Conservation (phyloP, 2,797 vertebrate genomes). For the Gymnopithys bicolor region DNA sequence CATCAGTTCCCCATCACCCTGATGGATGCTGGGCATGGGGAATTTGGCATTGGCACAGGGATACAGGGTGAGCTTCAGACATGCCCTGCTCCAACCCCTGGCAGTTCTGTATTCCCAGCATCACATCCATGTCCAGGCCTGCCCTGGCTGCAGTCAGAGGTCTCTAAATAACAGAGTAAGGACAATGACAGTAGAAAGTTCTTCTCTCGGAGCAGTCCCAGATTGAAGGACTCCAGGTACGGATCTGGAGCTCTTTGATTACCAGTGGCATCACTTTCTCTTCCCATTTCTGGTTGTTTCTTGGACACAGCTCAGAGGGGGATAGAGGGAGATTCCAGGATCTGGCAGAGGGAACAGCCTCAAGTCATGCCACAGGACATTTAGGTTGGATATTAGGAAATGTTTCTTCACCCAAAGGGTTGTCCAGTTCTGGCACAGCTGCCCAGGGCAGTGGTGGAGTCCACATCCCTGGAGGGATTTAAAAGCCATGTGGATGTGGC, state of each 20-base stretch:
- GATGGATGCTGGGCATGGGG: neutral
- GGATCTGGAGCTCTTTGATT: neutral
- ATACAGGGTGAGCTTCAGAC: accelerated
- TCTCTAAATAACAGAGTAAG: neutral
- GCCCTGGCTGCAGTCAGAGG: neutral
- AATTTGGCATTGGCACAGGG: accelerated
- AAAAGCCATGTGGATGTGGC: neutral
- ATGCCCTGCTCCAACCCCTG: neutral
- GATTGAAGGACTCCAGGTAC: neutral
- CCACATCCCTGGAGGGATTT: neutral
- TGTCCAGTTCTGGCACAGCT: neutral
- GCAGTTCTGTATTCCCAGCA: accelerated
- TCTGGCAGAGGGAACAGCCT: neutral
- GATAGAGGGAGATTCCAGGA: neutral
- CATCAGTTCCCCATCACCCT: neutral
- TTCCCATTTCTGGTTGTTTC: neutral
- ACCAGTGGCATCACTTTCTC: neutral
- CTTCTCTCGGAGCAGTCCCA: neutral
- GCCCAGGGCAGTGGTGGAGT: neutral
- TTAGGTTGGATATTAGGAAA: neutral
- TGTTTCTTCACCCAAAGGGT: neutral
- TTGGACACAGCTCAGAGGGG: neutral
- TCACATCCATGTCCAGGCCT: neutral
- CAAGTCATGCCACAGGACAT: neutral
- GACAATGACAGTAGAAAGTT: neutral